Evolutionary conservation across 2,113 vertebrate species (phyloP).

Genomic region (Stigmatopora argus): DNA sequence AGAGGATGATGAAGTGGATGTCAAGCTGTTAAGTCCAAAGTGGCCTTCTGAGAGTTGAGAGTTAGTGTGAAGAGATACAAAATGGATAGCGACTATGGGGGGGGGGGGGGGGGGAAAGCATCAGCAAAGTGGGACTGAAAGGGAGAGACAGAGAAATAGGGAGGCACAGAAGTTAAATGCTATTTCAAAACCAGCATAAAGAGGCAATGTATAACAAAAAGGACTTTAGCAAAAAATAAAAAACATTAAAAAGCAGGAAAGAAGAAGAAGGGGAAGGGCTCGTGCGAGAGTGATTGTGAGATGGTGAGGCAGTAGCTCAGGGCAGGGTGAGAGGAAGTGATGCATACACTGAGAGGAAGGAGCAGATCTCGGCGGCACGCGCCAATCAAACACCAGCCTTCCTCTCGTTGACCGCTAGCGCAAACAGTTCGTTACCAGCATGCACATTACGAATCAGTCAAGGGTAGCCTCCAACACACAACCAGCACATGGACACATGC

Average conservation of each 20-base stretch:
- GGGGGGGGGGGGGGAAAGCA: no score
- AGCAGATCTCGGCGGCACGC: constrained; percentile 59
- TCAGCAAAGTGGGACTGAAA: constrained; percentile 9
- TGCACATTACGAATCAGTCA: constrained; percentile 11
- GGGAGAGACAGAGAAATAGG: constrained; percentile 11
- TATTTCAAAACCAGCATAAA: not conserved
- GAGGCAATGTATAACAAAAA: constrained; percentile 23
- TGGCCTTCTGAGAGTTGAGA: constrained; percentile 39
- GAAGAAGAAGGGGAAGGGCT: constrained; percentile 36
- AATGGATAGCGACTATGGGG: constrained; percentile 20
- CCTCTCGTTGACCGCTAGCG: constrained; percentile 46
- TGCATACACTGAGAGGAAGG: constrained; percentile 61
- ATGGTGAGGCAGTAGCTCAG: constrained; percentile 57
- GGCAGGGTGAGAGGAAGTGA: constrained; percentile 63
- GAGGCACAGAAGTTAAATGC: not conserved
- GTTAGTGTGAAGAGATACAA: constrained; percentile 36
- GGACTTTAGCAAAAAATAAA: constrained; percentile 11
- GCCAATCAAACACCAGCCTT: constrained; percentile 69
- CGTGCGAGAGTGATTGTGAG: constrained; percentile 65
- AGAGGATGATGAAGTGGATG: constrained; percentile 44
- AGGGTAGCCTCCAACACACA: constrained; percentile 13
- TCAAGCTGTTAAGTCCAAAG: constrained; percentile 47
- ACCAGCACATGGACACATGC: constrained; percentile 13
- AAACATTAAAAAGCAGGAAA: constrained; percentile 4
- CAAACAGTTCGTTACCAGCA: constrained; percentile 28